phyloP scores from a whole-genome alignment of 2,888 invertebrate species.

The Caenorhabditis parvicauda region DNA sequence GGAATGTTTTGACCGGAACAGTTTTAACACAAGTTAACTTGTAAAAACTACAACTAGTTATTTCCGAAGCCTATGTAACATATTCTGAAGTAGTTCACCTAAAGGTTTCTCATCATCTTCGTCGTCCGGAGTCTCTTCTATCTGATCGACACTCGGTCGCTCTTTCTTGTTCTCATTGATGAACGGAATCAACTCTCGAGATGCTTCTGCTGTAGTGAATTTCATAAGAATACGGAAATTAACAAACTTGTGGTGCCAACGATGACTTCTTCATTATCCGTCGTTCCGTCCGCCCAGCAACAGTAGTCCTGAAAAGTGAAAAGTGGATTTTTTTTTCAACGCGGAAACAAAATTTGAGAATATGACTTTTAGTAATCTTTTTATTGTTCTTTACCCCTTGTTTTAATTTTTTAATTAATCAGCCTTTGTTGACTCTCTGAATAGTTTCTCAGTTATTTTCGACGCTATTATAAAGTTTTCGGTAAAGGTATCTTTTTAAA shows the following conservation, averaged over 20 bases:
- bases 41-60: no score
- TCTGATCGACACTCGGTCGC: background rate
- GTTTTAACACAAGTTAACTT: no score
- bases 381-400: no score
- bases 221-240: background rate
- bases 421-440: no score
- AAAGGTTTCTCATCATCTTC: background rate
- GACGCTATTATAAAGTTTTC: no score
- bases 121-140: slow-evolving; percentile 1
- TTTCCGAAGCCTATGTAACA: no score
- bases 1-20: no score
- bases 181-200: slow-evolving; percentile 11
- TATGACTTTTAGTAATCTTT: background rate
- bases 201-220: slow-evolving; percentile 7
- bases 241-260: slow-evolving; percentile 21
- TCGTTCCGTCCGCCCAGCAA: slow-evolving; percentile 39
- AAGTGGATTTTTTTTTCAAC: background rate
- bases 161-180: slow-evolving; percentile 1
- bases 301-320: slow-evolving; percentile 37
- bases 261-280: slow-evolving; percentile 19
- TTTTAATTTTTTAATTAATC: no score
- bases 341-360: background rate
- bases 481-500: no score
- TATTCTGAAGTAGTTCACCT: no score
- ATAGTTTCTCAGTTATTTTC: no score